These are phyloP conservation scores for Thrips palmi DNA, from an alignment of 1,140 invertebrate species.

Conservation along the genomic window DNA sequence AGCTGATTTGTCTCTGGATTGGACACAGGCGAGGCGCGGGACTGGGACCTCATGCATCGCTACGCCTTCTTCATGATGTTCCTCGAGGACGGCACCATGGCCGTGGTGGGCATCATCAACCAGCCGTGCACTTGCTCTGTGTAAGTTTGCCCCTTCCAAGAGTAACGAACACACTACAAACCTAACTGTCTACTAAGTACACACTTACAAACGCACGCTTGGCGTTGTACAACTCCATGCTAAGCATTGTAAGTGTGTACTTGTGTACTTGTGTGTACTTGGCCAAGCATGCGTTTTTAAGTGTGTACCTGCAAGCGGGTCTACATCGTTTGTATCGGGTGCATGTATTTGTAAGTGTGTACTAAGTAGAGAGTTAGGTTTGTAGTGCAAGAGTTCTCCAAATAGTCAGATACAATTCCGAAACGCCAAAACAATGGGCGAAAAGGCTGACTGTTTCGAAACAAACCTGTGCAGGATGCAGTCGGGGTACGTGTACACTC, in stretches of 20 bases:
- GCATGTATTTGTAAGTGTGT: not conserved
- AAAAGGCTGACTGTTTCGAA: not conserved
- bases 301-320: not conserved
- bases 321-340: no score
- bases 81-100: conserved; percentile 35
- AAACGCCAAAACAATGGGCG: not conserved
- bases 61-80: conserved; percentile 52
- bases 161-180: no score
- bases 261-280: no score
- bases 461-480: conserved; percentile 29
- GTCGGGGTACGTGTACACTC: conserved; percentile 38
- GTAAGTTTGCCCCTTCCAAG: no score
- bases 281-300: no score
- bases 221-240: not conserved
- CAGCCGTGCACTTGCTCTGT: conserved; percentile 38
- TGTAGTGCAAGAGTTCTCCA: not conserved
- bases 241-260: no score
- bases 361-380: no score
- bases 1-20: no score
- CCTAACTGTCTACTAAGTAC: no score
- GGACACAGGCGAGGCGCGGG: conserved; percentile 38
- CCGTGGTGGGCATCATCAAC: conserved; percentile 42
- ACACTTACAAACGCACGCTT: no score
- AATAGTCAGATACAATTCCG: not conserved
- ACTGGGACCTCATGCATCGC: conserved; percentile 49